Evolutionary conservation across 1,140 invertebrate species (phyloP), one percentile per base, ranked within the genome.

Genomic region (Aricia agestis): DNA sequence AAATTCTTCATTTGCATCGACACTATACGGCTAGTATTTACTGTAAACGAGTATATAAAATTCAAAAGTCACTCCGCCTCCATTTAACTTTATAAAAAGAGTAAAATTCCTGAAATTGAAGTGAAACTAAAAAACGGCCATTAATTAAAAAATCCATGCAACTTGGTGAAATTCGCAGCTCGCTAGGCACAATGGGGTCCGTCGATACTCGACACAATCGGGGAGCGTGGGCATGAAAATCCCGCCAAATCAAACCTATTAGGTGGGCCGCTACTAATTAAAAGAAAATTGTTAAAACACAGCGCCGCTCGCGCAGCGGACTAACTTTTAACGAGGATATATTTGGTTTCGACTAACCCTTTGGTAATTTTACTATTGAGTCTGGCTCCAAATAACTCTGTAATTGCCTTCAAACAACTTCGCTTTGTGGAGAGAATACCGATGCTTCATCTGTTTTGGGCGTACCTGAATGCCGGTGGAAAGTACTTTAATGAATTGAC

Each of bases 251-350:
- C 78, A 83, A 86, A 85, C 84, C 85, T 82, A 85, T 84, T 84
- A 86, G 76, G 74, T 75, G 77, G 80, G 80, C 82, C 82, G 82
- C 76, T 86, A 85, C 86, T 90, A 89, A 90, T 91, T 91, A 90
- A 90, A 91, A 91, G 85, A 88, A 91, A 91, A 91, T 88, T 89
- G 89, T 90, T 90, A 85, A 89, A 91, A 91, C 86, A 84, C 79
- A 82, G 78, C 79, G 75, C 74, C 76, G 80, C 77, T 75, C 79
- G 74, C 79, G 74, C 78, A 77, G 81, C 80, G 79, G 87, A 84
- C 89, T 84, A 91, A 91, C 86, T 91, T 91, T 91, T 91, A 90
- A 91, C 87, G 89, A 90, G 87, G 84, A 90, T 90, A 86, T 90
- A 90, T 91, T 89, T 88, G 87, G 85, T 89, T 90, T 86, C 84